A percentile compares a stretch with the other conserved stretches of the same genome.
These are phyloP conservation scores for Platygyra sinensis DNA, from an alignment of 64 coral and sea anemone species.

Conservation along the genomic window DNA sequence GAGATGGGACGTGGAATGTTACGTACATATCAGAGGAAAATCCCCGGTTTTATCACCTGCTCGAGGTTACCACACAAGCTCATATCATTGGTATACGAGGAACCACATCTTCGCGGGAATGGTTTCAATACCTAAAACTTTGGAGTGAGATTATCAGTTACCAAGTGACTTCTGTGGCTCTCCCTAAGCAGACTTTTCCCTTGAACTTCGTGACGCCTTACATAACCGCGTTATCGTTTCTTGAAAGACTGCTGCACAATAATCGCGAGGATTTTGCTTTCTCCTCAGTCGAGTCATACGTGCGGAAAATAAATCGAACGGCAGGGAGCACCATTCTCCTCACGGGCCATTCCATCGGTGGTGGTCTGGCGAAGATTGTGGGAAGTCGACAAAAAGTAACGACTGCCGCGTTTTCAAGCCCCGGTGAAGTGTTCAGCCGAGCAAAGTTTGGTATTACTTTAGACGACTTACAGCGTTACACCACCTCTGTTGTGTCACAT, in stretches of 20 bases:
- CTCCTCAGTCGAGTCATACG: conserved; percentile 17
- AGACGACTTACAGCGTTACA: conserved; percentile 58
- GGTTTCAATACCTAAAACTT: conserved; percentile 59
- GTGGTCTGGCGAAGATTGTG: conserved; percentile 75
- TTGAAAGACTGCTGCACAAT: conserved; percentile 62
- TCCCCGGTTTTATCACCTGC: conserved; percentile 66
- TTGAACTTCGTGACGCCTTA: conserved; percentile 61
- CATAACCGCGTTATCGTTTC: conserved; percentile 34
- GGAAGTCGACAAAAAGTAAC: conserved; percentile 55
- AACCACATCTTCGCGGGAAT: conserved; percentile 38
- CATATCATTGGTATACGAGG: conserved; percentile 73
- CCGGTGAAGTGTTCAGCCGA: conserved; percentile 59
- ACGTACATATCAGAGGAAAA: conserved; percentile 2
- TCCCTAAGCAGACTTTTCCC: conserved; percentile 61
- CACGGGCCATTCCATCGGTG: conserved; percentile 65
- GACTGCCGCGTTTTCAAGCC: conserved; percentile 53
- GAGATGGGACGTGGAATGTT: conserved; percentile 40
- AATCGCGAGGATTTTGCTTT: conserved; percentile 9
- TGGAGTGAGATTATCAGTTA: conserved; percentile 77
- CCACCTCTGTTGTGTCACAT: conserved; percentile 55
- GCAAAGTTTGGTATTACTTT: conserved; percentile 53
- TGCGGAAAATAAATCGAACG: conserved; percentile 5
- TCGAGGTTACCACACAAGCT: neutral
- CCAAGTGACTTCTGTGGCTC: conserved; percentile 52
- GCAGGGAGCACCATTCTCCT: conserved; percentile 10